These are phyloP conservation scores for Meliscaeva auricollis DNA, from an alignment of 2,888 invertebrate genomes.

Conservation along the genomic window DNA sequence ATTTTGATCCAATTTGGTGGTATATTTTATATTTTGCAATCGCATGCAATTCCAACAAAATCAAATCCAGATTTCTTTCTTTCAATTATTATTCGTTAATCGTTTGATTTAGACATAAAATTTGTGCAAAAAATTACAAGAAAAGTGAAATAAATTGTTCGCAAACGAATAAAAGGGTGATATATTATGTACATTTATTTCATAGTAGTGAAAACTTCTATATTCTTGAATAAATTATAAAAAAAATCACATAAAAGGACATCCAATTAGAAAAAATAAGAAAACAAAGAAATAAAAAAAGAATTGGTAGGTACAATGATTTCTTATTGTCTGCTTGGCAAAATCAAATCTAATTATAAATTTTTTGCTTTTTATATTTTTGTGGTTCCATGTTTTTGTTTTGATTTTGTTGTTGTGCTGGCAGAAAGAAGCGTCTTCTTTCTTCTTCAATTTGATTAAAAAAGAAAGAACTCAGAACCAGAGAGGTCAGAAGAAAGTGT, in stretches of 20 bases:
- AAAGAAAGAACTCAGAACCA: background rate
- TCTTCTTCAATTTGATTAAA: background rate
- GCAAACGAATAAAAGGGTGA: constrained; percentile 3
- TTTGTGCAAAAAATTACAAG: constrained; percentile 5
- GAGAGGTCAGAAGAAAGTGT: constrained; percentile 28
- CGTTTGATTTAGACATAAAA: constrained; percentile 5
- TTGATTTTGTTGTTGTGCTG: constrained; percentile 53
- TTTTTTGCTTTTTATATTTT: background rate
- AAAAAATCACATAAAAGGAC: background rate
- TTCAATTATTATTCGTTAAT: constrained; percentile 11
- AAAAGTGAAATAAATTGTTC: constrained; percentile 15
- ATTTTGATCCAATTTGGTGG: constrained; percentile 28
- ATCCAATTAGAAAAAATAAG: constrained; percentile 3
- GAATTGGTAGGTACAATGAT: constrained; percentile 8
- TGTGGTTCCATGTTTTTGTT: constrained; percentile 58
- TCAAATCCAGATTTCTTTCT: too few relatives aligned
- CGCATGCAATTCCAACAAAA: constrained; percentile 58
- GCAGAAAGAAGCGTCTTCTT: background rate
- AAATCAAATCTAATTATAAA: constrained; percentile 63
- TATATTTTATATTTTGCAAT: constrained; percentile 53
- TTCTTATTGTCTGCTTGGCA: constrained; percentile 26
- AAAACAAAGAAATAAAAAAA: constrained; percentile 4
- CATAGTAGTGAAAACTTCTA: background rate
- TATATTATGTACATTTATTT: background rate
- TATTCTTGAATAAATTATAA: constrained; percentile 1